These are phyloP conservation scores for Aphaenogaster ashmeadi DNA, from an alignment of 1,140 invertebrate species.

Conservation along the genomic window DNA sequence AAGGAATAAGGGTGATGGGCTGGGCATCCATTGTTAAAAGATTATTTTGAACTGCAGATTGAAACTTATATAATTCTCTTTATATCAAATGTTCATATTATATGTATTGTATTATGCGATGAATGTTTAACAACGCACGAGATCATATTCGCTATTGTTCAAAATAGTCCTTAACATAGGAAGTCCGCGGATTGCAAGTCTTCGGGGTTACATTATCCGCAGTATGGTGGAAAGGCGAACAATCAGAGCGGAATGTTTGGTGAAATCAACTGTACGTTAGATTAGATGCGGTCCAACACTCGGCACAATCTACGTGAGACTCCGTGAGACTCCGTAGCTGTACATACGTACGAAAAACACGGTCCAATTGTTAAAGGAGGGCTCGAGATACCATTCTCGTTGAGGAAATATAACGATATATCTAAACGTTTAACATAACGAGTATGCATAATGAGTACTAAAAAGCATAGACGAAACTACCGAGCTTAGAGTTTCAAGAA, in stretches of 20 bases:
- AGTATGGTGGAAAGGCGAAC: conserved; percentile 52
- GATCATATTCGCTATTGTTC: conserved; percentile 29
- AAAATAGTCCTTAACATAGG: conserved; percentile 69
- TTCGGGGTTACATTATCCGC: conserved; percentile 60
- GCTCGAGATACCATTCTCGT: conserved; percentile 20
- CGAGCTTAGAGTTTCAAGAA: conserved; percentile 80
- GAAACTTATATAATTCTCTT: conserved; percentile 24
- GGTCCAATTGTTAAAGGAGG: conserved; percentile 49
- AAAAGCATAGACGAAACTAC: conserved; percentile 66
- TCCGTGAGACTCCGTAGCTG: conserved; percentile 47
- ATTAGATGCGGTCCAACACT: conserved; percentile 48
- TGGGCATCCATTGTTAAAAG: conserved; percentile 72
- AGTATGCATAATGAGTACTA: conserved; percentile 35
- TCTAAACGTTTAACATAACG: conserved; percentile 35
- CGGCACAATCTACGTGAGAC: conserved; percentile 52
- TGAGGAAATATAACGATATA: conserved; percentile 44
- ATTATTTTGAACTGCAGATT: conserved; percentile 70
- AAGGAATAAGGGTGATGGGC: conserved; percentile 85
- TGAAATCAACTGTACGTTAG: conserved; percentile 58
- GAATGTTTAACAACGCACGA: not conserved
- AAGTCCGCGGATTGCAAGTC: conserved; percentile 72
- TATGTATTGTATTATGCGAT: not conserved
- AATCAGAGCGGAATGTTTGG: conserved; percentile 62
- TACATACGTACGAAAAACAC: conserved; percentile 41
- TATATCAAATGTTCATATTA: not conserved